phyloP scores from a whole-genome alignment of 2,113 vertebrate genomes.

The Xiphias gladius region DNA sequence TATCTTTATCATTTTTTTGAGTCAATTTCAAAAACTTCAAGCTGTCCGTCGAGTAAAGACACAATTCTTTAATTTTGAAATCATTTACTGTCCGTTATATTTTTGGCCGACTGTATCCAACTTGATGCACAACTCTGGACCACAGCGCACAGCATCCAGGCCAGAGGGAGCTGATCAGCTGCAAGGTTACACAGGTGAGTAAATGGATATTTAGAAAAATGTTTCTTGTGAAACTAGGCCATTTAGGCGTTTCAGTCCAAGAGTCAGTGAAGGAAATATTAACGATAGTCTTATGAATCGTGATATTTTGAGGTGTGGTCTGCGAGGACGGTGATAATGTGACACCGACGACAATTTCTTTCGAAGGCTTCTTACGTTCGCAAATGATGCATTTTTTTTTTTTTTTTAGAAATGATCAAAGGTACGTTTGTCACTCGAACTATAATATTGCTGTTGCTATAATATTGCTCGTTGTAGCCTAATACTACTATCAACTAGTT shows the following conservation, averaged over 20 bases:
- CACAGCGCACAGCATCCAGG: constrained; percentile 52
- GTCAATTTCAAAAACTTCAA: fast-evolving
- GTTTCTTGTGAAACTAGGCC: not conserved
- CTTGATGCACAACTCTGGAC: constrained; percentile 10
- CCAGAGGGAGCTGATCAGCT: not conserved
- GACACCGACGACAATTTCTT: not conserved
- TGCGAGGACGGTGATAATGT: not conserved
- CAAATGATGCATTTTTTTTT: not conserved
- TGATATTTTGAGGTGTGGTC: not conserved
- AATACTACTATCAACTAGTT: not conserved
- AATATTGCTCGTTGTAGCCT: not conserved
- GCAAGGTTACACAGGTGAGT: constrained; percentile 11
- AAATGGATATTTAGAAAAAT: fast-evolving
- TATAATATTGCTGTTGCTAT: not conserved
- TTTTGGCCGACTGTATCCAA: not conserved
- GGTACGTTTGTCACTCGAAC: not conserved
- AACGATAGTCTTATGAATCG: not conserved
- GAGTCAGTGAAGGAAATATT: no score
- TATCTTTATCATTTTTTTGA: not conserved
- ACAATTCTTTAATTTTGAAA: constrained; percentile 28
- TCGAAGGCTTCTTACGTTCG: not conserved
- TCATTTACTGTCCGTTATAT: fast-evolving
- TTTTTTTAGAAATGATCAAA: no score
- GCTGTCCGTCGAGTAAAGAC: fast-evolving
- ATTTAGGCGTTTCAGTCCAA: not conserved